A percentile compares a stretch with the other conserved stretches of the same genome.
phyloP scores from a whole-genome alignment of 2,113 vertebrate genomes.

The Edolisoma coerulescens region DNA sequence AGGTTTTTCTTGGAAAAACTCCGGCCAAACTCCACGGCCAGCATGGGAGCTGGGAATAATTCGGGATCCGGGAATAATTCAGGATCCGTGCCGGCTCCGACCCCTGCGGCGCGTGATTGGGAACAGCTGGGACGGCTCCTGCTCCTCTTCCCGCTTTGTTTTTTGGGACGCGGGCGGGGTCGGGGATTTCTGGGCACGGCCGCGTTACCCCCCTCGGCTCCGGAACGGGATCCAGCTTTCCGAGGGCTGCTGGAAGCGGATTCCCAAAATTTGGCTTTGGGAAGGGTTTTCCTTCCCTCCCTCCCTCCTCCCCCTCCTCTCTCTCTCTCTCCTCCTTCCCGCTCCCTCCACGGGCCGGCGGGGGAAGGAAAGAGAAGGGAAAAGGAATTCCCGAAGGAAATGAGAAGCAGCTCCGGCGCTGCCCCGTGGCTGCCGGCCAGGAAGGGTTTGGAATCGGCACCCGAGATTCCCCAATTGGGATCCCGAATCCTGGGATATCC shows the following conservation, averaged over 20 bases:
- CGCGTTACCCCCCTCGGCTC: neutral
- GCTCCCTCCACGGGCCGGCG: neutral
- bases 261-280: neutral
- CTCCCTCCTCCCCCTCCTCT: too few species aligned
- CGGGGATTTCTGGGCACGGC: neutral
- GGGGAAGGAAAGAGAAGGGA: neutral
- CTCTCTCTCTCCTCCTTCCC: neutral
- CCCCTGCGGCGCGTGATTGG: constrained; percentile 20
- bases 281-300: neutral
- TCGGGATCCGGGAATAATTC: constrained; percentile 29
- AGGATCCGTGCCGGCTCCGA: constrained; percentile 17
- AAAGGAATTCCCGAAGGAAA: neutral
- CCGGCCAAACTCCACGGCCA: neutral
- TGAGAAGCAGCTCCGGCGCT: neutral
- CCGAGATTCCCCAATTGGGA: too few species aligned
- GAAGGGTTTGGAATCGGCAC: neutral
- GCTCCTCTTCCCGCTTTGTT: neutral
- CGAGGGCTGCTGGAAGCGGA: neutral
- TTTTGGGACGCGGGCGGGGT: neutral
- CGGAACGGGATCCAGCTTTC: neutral
- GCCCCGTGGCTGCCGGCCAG: neutral
- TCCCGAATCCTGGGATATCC: neutral
- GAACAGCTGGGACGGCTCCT: constrained; percentile 13
- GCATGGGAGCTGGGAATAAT: neutral
- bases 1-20: neutral